A percentile compares a stretch with the other conserved stretches of the same genome.
Conservation (phyloP, 2,113 vertebrate genomes). For the Mola mola region DNA sequence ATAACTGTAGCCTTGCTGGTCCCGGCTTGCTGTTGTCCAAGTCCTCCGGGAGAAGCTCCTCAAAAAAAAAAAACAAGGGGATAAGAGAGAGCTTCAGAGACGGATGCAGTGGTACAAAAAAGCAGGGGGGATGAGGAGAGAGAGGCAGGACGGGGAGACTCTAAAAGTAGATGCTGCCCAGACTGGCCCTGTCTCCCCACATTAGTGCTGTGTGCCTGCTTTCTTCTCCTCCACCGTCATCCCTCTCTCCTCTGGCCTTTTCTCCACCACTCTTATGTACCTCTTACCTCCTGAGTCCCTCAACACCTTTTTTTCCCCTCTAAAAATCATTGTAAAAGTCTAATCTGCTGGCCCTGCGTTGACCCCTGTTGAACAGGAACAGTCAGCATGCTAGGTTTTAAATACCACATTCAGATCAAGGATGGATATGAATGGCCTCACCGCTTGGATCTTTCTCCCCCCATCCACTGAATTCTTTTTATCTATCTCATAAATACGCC, state of each 20-base stretch:
- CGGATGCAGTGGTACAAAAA: neutral
- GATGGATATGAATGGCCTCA: too few species aligned
- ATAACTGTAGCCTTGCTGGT: conserved; percentile 34
- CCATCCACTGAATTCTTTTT: too few species aligned
- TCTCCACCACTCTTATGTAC: conserved; percentile 13
- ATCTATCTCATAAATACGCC: too few species aligned
- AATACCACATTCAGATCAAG: too few species aligned
- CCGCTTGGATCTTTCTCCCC: too few species aligned
- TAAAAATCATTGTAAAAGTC: conserved; percentile 4
- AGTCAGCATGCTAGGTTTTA: too few species aligned
- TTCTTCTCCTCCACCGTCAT: conserved; percentile 8
- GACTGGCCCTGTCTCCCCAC: conserved; percentile 61
- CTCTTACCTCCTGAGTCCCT: neutral
- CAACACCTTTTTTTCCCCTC: neutral
- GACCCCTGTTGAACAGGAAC: neutral
- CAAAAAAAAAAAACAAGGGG: conserved; percentile 11
- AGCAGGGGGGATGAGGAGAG: conserved; percentile 7
- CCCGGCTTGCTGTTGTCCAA: conserved; percentile 11
- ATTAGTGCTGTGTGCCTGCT: conserved; percentile 55
- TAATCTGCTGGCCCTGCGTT: neutral
- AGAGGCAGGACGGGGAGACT: neutral
- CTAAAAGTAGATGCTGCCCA: conserved; percentile 51
- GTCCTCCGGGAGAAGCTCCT: conserved; percentile 35
- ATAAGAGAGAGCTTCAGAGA: conserved; percentile 14
- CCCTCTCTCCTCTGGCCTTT: conserved; percentile 18